A percentile compares a stretch with the other conserved stretches of the same genome.
phyloP scores from a whole-genome alignment of 92 coral and sea anemone genomes.

The Diadumene lineata region DNA sequence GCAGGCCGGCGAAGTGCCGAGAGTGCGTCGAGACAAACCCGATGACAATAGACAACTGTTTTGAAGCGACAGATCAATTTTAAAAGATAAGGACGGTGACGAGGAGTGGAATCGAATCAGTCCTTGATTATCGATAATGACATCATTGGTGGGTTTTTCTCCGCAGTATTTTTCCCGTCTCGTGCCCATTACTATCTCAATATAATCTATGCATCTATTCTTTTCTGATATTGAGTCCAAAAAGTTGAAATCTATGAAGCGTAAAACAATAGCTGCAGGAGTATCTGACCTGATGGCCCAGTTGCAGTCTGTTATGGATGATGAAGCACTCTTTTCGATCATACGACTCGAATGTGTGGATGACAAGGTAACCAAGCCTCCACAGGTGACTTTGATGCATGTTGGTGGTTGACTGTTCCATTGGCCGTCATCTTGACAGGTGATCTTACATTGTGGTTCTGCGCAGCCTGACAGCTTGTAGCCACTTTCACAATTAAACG shows the following conservation, averaged over 20 bases:
- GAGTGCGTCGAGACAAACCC: not conserved
- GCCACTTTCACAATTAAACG: not conserved
- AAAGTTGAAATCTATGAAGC: not conserved
- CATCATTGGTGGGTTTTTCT: not conserved
- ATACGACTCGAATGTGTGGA: not conserved
- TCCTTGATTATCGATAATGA: not conserved
- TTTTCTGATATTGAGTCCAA: not conserved
- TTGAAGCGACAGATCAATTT: not conserved
- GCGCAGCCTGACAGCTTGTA: not conserved
- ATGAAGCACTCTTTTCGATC: not conserved
- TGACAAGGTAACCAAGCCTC: conserved; percentile 1
- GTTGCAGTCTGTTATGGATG: not conserved
- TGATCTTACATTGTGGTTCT: conserved; percentile 5
- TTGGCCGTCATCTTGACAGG: conserved; percentile 1
- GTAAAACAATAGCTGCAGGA: not conserved
- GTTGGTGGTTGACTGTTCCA: not conserved
- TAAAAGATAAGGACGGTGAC: not conserved
- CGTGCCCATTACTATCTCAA: not conserved
- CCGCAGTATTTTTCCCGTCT: not conserved
- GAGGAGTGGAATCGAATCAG: conserved; percentile 1
- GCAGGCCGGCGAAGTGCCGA: not conserved
- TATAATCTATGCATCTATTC: not conserved
- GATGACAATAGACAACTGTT: not conserved
- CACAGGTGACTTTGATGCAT: conserved; percentile 4
- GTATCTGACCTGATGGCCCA: not conserved